phyloP scores from a whole-genome alignment of 2,888 invertebrate genomes.

The Ichneumoninae sp. region DNA sequence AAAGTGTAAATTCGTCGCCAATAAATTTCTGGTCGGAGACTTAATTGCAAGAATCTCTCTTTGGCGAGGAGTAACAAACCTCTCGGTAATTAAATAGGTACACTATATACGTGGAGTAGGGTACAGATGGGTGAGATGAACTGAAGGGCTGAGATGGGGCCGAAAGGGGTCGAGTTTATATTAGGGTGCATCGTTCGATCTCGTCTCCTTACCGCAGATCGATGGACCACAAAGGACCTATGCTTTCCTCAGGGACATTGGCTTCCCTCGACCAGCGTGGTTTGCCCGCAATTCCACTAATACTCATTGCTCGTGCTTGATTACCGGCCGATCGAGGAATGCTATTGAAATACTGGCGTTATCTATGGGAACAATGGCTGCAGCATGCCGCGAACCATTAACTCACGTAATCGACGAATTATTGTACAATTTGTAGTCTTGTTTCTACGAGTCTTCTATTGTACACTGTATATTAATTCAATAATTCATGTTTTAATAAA shows the following conservation, averaged over 20 bases:
- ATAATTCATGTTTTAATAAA: background rate
- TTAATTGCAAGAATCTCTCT: constrained; percentile 54
- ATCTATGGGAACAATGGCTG: constrained; percentile 1
- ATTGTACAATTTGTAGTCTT: background rate
- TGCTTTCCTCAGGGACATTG: constrained; percentile 47
- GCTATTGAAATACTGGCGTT: constrained; percentile 45
- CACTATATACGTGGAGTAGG: background rate
- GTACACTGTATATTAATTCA: background rate
- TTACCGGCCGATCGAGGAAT: constrained; percentile 40
- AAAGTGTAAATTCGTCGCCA: constrained; percentile 38
- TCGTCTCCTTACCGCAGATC: constrained; percentile 58
- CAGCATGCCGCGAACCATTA: background rate
- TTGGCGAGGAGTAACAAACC: constrained; percentile 32
- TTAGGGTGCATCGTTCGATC: constrained; percentile 53
- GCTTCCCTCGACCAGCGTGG: constrained; percentile 12
- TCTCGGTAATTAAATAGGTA: constrained; percentile 54
- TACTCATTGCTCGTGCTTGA: constrained; percentile 43
- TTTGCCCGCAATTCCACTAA: constrained; percentile 49
- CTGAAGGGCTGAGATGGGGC: constrained; percentile 15
- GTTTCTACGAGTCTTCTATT: background rate
- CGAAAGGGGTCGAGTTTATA: constrained; percentile 29
- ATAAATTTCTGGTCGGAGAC: constrained; percentile 45
- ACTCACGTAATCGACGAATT: background rate
- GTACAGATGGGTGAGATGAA: constrained; percentile 3
- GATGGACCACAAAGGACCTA: constrained; percentile 55